Conservation (phyloP, 2,888 invertebrate species). For the Theretra japonica region DNA sequence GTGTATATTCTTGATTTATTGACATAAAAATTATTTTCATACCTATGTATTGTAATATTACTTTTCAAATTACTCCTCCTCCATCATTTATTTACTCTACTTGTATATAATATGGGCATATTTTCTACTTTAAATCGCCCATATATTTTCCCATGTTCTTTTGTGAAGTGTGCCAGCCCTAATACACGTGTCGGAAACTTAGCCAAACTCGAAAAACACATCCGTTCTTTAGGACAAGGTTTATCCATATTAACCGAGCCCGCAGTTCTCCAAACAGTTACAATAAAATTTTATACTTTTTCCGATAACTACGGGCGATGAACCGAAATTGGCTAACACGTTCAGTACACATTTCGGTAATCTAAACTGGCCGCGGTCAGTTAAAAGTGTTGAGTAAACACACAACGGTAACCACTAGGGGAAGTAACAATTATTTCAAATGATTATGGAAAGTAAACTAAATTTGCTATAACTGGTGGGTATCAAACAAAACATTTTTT, state of each 20-base stretch:
- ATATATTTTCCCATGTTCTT: no score
- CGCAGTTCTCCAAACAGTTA: constrained; percentile 20
- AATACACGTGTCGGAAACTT: neutral
- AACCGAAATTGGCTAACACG: constrained; percentile 21
- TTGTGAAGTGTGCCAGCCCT: neutral
- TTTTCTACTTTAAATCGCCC: no score
- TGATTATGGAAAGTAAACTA: constrained; percentile 7
- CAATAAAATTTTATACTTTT: constrained; percentile 25
- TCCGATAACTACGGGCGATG: constrained; percentile 21
- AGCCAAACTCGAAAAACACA: constrained; percentile 14
- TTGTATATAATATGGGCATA: no score
- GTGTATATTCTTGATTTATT: no score
- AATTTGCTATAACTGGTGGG: neutral
- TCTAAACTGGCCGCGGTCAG: constrained; percentile 1
- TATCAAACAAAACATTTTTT: no score
- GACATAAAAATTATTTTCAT: no score
- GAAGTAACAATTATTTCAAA: neutral
- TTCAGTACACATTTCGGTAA: constrained; percentile 8
- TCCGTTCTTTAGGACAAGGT: constrained; percentile 4
- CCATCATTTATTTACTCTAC: no score
- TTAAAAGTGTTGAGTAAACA: constrained; percentile 14
- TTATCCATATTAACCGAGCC: constrained; percentile 16
- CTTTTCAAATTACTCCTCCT: no score
- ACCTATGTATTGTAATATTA: no score
- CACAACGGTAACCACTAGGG: neutral